Base-by-base conservation (phyloP, 2,888 invertebrate species). In the Nymphalis urticae region DNA sequence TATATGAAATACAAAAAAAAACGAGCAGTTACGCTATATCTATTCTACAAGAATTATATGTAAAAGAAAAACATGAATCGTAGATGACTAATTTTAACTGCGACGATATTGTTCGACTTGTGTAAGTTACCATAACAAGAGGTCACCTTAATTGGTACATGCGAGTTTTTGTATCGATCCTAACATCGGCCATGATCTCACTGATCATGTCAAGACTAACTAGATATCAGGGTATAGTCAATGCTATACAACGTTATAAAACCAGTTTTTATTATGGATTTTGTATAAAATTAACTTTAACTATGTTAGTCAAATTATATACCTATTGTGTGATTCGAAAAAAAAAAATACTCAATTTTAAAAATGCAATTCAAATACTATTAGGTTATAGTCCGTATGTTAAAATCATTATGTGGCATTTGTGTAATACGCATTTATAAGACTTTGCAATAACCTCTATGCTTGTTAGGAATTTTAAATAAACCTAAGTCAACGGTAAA, bases 181-280 rank as follows among this genome's bases (percentile, higher is more conserved):
- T 68, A 68, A 64, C 69, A 50, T 53, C 54, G 63, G 54, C 65
- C 53, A 51, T 72, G 72, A 72, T 70, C 72, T 72, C 67, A 70
- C 51, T 48, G 50, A 17, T 54, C 56, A 21, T 66, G 50, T 66
- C 53, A 69, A 62, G 58, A 65, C 19, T 21, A 42, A 70, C 36
- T 54, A 50, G 47, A 19, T 19, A 63, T 21, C 16, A 50, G 47
- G 27, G 24, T 61, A 59, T 13, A 64, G 59, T 53, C 58, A 59
- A 68, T 53, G 50, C 42, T 58, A 62, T 53, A 50, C 56, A 62
- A 50, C 50, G 62, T 62, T n/a, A 56, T 42, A 42, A 19, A 53
- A 51, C 21, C 21, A 16, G 51, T 56, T 58, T 58, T 47, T 32
- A 17, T 27, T 24, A 27, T 10, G 13, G 21, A 51, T 4, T 13